Conservation (phyloP, 2,113 vertebrate genomes). For the Pedionomus torquatus region DNA sequence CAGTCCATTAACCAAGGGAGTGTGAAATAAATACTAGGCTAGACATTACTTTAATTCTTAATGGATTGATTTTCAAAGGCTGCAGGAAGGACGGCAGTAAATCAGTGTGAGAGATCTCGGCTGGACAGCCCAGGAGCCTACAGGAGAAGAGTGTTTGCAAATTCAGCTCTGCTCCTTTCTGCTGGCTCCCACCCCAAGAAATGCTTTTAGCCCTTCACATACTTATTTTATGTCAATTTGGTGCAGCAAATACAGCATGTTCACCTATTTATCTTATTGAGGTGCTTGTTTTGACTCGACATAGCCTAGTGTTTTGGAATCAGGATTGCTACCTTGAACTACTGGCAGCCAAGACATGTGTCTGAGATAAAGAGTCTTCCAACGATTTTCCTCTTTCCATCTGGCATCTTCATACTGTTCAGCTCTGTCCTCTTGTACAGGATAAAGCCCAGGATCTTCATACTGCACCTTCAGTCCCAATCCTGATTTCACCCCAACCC, state of each 20-base stretch:
- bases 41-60: constrained; percentile 35
- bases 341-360: background rate
- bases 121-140: background rate
- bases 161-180: constrained; percentile 34
- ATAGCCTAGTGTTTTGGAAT: background rate
- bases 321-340: background rate
- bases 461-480: background rate
- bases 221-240: background rate
- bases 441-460: background rate
- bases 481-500: background rate
- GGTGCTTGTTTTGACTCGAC: background rate
- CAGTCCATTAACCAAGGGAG: background rate
- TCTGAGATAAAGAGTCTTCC: background rate
- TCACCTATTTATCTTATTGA: background rate
- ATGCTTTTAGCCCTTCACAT: background rate
- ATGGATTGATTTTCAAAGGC: constrained; percentile 47
- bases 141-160: background rate
- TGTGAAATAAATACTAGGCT: background rate
- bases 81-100: constrained; percentile 40
- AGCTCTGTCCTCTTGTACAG: background rate
- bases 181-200: constrained; percentile 10
- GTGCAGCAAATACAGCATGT: background rate
- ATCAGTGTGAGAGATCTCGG: background rate
- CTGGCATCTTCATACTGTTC: background rate
- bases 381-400: background rate